Evolutionary conservation across 2,888 invertebrate species (phyloP), one percentile per base, ranked within the genome.

Genomic region (Phyllotreta cruciferae): DNA sequence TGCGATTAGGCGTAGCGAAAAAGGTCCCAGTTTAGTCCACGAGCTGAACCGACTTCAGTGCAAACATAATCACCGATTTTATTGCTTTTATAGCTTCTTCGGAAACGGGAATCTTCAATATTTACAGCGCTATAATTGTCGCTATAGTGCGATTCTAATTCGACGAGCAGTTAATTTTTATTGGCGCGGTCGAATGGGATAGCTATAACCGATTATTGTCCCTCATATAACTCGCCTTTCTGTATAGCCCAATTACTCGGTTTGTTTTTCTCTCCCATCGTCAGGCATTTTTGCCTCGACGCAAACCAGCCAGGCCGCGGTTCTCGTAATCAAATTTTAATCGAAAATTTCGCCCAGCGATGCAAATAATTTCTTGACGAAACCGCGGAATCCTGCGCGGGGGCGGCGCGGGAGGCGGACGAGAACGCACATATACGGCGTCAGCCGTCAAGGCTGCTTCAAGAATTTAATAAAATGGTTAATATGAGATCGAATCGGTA

Each of bases 81-180:
- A 49, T 35, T 9, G 14, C 62, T 45, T 6, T 34, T 7, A 35
- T 34, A 1, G 6, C 45, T 10, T 38, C 62, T 71, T 63, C 67
- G 41, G 38, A 41, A 41, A 64, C 66, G 50, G 61, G 56, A 60
- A 73, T 68, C 72, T 70, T 71, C 70, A 70, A 69, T 70, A 71
- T 70, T 73, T 71, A 71, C 73, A 66, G 74, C 71, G 74, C 75
- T 77, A 75, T 79, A 78, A 78, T 77, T 74, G 74, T 74, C 74
- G 75, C 75, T 70, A n/a, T n/a, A 72, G 71, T 67, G 24, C 42
- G 53, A 73, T 74, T 24, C 76, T 79, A 79, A 79, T 79, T 71
- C 38, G 34, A 52, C 70, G 66, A 71, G 71, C 77, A 74, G 77
- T 79, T 79, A 79, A 79, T 78, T 79, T 80, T 80, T 80, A 80